Base-by-base conservation (phyloP, 2,797 vertebrate genomes). In the Hoplostethus mediterraneus region DNA sequence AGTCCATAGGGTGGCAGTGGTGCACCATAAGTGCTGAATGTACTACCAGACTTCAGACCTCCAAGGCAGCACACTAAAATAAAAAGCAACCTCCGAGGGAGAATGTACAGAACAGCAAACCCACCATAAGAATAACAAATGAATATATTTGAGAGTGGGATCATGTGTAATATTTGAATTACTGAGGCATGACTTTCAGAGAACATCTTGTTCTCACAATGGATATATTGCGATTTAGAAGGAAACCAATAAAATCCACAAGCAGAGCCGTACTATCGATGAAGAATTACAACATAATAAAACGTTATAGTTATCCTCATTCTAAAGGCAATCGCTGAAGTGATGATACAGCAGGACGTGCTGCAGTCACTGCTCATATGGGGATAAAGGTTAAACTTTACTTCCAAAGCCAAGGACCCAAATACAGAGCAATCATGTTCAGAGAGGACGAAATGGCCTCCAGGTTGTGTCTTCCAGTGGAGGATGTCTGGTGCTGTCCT, bases 1-100 rank as follows among this genome's bases (percentile, higher is more conserved):
- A 3, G 21, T 51, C 86, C 89, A 91, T 78, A 84, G 9, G 89
- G 75, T 73, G 90, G 86, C 87, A 89, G 79, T 81, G 54, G 67
- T 82, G 73, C 63, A 73, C 66, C 60, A 66, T 38, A 25, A 1
- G 2, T 65, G 58, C 31, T 61, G 14, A 28, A 1, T 31, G 36
- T n/a, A 17, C 16, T 8, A 30, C 5, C 10, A 53, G 9, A 36
- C 16, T 49, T 60, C 21, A 42, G 9, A 21, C 11, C 47, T 73
- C 9, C 21, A 28, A 36, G 30, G 48, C 16, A 42, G 60, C 47
- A 21, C 21, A 21, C 21, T 21, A 54, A 48, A 61, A 62, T 7
- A 55, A 40, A 44, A 36, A n/a, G 13, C 70, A 55, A 17, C 25
- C 47, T 6, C 31, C 53, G 30, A 53, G 68, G 14, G 3, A 1